phyloP scores from a whole-genome alignment of 2,888 invertebrate species.

The Drosophila monieri region DNA sequence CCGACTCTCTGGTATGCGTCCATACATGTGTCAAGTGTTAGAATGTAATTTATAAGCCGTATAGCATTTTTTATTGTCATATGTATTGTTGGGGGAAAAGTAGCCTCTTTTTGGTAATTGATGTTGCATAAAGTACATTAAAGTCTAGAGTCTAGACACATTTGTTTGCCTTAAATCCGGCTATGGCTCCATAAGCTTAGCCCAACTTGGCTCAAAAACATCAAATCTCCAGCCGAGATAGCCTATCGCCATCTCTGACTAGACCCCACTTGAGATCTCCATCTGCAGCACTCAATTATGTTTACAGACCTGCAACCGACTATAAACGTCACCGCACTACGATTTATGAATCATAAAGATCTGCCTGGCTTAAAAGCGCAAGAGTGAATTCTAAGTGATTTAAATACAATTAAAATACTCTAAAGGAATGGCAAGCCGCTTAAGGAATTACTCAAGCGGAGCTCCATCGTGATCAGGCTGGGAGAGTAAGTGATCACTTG shows the following conservation, averaged over 20 bases:
- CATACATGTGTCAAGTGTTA: not conserved
- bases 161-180: slow-evolving; percentile 1
- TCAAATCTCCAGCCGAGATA: slow-evolving; percentile 23
- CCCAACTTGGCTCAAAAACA: slow-evolving; percentile 15
- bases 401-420: slow-evolving; percentile 60
- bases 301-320: slow-evolving; percentile 18
- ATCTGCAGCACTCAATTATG: slow-evolving; percentile 33
- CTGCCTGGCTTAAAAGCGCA: slow-evolving; percentile 28
- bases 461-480: slow-evolving; percentile 24
- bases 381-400: slow-evolving; percentile 65
- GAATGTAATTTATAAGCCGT: not conserved
- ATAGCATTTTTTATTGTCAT: not conserved
- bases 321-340: slow-evolving; percentile 40
- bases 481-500: slow-evolving; percentile 11
- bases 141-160: not conserved
- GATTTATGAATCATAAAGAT: slow-evolving; percentile 60
- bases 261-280: slow-evolving; percentile 22
- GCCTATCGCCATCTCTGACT: slow-evolving; percentile 25
- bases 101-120: not conserved
- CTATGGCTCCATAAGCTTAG: not conserved
- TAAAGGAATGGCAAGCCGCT: slow-evolving; percentile 9
- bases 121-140: not conserved
- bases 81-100: not conserved
- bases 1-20: not conserved
- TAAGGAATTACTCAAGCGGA: slow-evolving; percentile 24